These are phyloP conservation scores for Heterotilapia buettikoferi DNA, from an alignment of 2,113 vertebrate genomes.

Conservation along the genomic window DNA sequence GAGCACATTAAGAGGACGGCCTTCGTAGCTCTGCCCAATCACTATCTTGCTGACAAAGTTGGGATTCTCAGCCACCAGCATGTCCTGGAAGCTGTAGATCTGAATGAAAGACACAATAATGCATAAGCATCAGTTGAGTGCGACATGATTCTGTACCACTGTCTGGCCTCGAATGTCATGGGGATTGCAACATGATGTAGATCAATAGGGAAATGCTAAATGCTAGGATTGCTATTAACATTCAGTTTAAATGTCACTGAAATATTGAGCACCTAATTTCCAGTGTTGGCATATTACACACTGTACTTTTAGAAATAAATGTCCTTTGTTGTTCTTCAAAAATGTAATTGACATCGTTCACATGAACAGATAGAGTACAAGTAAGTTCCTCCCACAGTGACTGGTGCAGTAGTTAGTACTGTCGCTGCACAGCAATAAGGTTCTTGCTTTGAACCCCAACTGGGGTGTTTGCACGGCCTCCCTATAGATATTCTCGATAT, in stretches of 20 bases:
- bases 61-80: constrained; percentile 78
- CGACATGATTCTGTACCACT: not conserved
- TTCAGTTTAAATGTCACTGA: not conserved
- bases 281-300: not conserved
- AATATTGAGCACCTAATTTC: not conserved
- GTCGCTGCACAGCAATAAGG: not conserved
- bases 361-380: not conserved
- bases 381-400: not conserved
- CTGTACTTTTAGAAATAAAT: not conserved
- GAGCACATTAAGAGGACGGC: constrained; percentile 79
- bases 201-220: not conserved
- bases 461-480: not conserved
- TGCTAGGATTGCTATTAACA: not conserved
- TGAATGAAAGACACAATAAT: constrained; percentile 29
- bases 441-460: not conserved
- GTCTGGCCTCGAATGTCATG: not conserved
- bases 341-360: not conserved
- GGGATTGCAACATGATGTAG: not conserved
- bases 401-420: not conserved
- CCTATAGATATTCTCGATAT: not conserved
- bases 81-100: constrained; percentile 87
- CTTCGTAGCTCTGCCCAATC: constrained; percentile 84
- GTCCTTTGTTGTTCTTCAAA: not conserved
- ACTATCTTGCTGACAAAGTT: constrained; percentile 79
- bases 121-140: not conserved